phyloP scores from a whole-genome alignment of 2,888 invertebrate genomes.

The Drosophila buzzatii region DNA sequence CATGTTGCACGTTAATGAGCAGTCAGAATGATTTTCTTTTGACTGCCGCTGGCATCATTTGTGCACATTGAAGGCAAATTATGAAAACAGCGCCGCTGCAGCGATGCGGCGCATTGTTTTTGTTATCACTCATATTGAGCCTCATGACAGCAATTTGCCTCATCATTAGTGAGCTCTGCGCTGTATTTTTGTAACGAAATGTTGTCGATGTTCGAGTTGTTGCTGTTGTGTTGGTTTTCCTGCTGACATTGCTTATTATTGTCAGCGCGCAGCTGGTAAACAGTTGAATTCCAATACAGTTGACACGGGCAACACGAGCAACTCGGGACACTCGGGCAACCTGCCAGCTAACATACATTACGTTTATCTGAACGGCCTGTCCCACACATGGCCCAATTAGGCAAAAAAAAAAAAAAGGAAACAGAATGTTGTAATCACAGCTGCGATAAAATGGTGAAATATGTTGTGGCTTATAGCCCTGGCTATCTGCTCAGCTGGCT shows the following conservation, averaged over 20 bases:
- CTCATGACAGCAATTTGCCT: conserved; percentile 11
- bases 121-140: conserved; percentile 11
- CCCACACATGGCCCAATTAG: conserved; percentile 62
- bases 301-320: neutral
- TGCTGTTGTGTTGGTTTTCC: conserved; percentile 11
- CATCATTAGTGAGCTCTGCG: conserved; percentile 11
- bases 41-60: conserved; percentile 28
- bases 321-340: neutral
- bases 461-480: conserved; percentile 36
- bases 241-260: conserved; percentile 47
- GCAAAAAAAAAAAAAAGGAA: conserved; percentile 12
- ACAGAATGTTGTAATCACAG: conserved; percentile 54
- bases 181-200: conserved; percentile 5
- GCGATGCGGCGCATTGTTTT: conserved; percentile 3
- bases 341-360: conserved; percentile 11
- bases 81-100: conserved; percentile 37
- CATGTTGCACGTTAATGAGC: conserved; percentile 47
- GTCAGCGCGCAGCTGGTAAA: conserved; percentile 8
- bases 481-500: conserved; percentile 30
- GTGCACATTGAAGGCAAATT: conserved; percentile 20
- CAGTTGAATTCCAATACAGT: neutral
- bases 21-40: conserved; percentile 31
- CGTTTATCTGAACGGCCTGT: conserved; percentile 30
- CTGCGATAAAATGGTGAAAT: conserved; percentile 64
- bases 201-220: conserved; percentile 3